These are phyloP conservation scores for Mizuhopecten yessoensis DNA, from an alignment of 1,140 invertebrate genomes.

Conservation along the genomic window DNA sequence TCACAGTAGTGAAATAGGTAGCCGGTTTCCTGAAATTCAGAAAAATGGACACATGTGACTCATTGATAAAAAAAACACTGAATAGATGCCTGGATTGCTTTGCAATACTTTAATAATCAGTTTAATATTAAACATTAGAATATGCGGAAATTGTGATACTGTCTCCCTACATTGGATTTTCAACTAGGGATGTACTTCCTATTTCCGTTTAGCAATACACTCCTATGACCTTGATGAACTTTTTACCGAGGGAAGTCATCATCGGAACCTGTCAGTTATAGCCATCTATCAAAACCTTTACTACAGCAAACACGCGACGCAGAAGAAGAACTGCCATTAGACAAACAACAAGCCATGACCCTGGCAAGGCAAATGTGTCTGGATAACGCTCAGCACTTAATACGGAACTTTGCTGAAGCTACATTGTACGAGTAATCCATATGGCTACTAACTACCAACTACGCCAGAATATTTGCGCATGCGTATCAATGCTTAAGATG, in stretches of 20 bases:
- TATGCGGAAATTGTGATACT: no score
- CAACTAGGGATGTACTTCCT: no score
- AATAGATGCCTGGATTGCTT: no score
- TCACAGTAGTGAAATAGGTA: no score
- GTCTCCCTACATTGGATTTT: no score
- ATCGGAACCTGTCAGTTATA: conserved; percentile 51
- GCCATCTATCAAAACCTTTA: conserved; percentile 49
- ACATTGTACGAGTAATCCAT: conserved; percentile 42
- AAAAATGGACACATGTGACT: no score
- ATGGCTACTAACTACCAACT: conserved; percentile 48
- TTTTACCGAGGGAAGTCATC: conserved; percentile 52
- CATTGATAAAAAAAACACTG: no score
- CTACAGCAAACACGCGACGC: conserved; percentile 54
- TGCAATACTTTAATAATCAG: no score
- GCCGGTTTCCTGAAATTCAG: no score
- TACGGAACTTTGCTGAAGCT: conserved; percentile 37
- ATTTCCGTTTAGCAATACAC: no score
- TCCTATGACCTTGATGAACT: no score
- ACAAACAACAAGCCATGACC: conserved; percentile 48
- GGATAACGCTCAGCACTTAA: conserved; percentile 6
- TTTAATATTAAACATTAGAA: no score
- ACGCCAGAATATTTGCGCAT: not conserved
- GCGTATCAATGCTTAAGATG: not conserved
- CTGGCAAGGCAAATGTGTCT: conserved; percentile 49
- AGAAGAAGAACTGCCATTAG: conserved; percentile 62